phyloP scores from a whole-genome alignment of 2,797 vertebrate species.

The Pseudocheirus occidentalis region DNA sequence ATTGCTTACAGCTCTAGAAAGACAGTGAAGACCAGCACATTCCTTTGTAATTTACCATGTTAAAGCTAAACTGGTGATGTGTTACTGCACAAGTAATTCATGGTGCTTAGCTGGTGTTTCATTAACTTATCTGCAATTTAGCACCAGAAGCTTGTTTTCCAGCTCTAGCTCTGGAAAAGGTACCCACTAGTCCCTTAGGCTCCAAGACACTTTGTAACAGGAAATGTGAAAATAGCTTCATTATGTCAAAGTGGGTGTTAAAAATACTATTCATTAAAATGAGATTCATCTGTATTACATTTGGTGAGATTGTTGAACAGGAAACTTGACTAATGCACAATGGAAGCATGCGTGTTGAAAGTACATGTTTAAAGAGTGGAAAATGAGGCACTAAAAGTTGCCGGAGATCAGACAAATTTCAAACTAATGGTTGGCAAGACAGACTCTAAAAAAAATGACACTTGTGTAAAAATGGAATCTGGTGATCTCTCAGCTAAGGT shows the following conservation, averaged over 20 bases:
- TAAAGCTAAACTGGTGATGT: slow-evolving; percentile 8
- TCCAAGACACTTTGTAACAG: slow-evolving; percentile 19
- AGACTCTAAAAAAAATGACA: not conserved
- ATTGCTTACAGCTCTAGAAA: not conserved
- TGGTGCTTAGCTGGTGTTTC: slow-evolving; percentile 21
- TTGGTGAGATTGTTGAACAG: slow-evolving; percentile 23
- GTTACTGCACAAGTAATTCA: slow-evolving; percentile 13
- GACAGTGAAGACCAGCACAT: not conserved
- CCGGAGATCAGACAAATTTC: not conserved
- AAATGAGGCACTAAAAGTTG: slow-evolving; percentile 15
- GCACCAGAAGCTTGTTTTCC: not conserved
- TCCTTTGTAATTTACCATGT: slow-evolving; percentile 24
- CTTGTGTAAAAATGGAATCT: not conserved
- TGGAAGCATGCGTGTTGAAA: slow-evolving; percentile 16
- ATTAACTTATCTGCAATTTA: slow-evolving; percentile 31
- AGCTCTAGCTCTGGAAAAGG: slow-evolving; percentile 5
- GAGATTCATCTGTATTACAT: slow-evolving; percentile 34
- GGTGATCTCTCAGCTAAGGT: not conserved
- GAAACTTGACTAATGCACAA: slow-evolving; percentile 4
- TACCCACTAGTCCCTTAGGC: not conserved
- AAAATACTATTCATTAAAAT: slow-evolving; percentile 24
- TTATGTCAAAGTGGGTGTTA: slow-evolving; percentile 1
- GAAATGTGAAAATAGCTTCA: not conserved
- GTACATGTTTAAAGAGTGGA: slow-evolving; percentile 9
- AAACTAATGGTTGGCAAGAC: not conserved